Evolutionary conservation across 2,113 vertebrate species (phyloP).

Genomic region (Porphyrio hochstetteri): DNA sequence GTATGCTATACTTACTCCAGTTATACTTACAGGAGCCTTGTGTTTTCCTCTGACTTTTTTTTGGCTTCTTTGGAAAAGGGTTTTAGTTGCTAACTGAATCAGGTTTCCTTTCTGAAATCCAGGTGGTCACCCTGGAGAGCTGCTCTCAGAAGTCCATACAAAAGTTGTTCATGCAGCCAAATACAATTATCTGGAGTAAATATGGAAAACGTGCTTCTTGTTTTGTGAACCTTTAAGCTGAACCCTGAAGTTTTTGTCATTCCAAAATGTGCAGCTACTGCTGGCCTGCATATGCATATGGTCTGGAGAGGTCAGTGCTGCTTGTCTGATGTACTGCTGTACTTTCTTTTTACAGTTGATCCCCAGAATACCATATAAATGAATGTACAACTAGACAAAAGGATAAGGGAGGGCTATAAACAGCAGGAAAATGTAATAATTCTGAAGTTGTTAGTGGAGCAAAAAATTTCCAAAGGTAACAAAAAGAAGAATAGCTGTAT

Average conservation of each 20-base stretch:
- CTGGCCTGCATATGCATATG: accelerated
- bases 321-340: background rate
- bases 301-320: background rate
- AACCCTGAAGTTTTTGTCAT: background rate
- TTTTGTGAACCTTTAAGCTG: background rate
- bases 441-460: background rate
- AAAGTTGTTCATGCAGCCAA: background rate
- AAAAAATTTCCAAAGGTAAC: background rate
- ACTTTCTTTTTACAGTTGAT: background rate
- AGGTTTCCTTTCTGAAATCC: background rate
- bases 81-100: background rate
- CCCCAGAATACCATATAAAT: background rate
- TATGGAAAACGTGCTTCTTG: background rate
- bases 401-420: background rate
- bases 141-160: background rate
- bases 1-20: background rate
- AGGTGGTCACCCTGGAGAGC: background rate
- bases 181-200: background rate
- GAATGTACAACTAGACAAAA: background rate
- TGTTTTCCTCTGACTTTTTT: background rate
- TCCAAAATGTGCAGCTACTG: background rate
- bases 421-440: background rate
- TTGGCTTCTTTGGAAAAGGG: background rate
- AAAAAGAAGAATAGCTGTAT: background rate
- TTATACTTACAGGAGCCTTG: accelerated